A percentile compares a stretch with the other conserved stretches of the same genome.
Conservation (phyloP, 2,797 vertebrate species). For the Platyrinchus mystaceus region DNA sequence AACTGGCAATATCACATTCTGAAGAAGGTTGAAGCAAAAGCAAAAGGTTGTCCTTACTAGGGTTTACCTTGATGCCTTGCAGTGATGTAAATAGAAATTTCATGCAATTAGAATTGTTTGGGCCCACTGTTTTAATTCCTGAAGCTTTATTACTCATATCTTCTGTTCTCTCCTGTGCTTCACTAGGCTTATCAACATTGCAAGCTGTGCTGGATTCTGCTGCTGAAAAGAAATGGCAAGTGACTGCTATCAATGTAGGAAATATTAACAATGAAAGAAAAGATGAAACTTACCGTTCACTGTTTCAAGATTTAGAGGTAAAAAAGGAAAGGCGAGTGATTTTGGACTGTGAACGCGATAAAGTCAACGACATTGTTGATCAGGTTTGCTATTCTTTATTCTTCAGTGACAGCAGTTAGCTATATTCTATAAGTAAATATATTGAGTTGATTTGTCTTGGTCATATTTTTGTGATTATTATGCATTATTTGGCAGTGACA, state of each 20-base stretch:
- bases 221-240: slow-evolving; percentile 98
- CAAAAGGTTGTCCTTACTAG: background rate
- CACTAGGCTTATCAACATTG: slow-evolving; percentile 90
- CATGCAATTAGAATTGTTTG: background rate
- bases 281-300: slow-evolving; percentile 95
- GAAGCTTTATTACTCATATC: background rate
- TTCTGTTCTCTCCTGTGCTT: slow-evolving; percentile 16
- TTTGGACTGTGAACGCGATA: slow-evolving; percentile 97
- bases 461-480: background rate
- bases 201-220: slow-evolving; percentile 97
- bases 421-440: background rate
- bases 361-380: slow-evolving; percentile 99
- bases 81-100: background rate
- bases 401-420: background rate
- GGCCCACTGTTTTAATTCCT: background rate
- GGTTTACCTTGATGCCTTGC: background rate
- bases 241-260: slow-evolving; percentile 99
- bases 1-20: background rate
- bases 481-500: background rate
- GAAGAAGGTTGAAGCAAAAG: background rate
- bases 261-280: slow-evolving; percentile 98
- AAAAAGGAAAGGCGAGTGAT: slow-evolving; percentile 97
- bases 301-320: slow-evolving; percentile 96
- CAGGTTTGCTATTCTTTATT: slow-evolving; percentile 82
- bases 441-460: background rate